These are phyloP conservation scores for Pogonocichla stellata DNA, from an alignment of 2,113 vertebrate species.

Conservation along the genomic window DNA sequence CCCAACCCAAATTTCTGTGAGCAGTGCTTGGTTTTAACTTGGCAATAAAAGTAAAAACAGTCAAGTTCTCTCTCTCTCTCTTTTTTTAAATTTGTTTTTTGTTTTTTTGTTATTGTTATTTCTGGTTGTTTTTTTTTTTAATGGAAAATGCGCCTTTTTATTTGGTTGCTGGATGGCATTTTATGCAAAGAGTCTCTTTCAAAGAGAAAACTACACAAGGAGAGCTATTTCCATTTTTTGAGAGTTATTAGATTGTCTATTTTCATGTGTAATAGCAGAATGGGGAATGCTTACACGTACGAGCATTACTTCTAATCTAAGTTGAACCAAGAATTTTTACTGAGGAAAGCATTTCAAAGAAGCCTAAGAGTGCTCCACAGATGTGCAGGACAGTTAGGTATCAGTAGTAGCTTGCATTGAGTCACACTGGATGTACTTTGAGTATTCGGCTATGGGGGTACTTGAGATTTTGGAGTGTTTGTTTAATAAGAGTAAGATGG, in stretches of 20 bases:
- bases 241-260: not conserved
- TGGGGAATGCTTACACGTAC: not conserved
- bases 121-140: not conserved
- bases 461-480: not conserved
- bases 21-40: not conserved
- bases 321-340: not conserved
- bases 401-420: not conserved
- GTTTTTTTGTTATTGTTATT: too few species aligned
- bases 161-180: not conserved
- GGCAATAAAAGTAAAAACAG: not conserved
- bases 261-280: not conserved
- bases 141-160: not conserved
- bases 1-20: not conserved
- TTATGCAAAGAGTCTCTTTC: not conserved
- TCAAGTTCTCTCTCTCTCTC: not conserved
- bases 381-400: not conserved
- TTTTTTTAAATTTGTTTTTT: too few species aligned
- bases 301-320: not conserved
- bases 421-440: not conserved
- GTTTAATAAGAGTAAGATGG: not conserved
- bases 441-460: not conserved
- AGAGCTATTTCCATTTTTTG: not conserved
- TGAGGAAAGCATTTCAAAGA: not conserved
- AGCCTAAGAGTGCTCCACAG: not conserved
- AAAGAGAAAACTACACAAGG: not conserved